A percentile compares a stretch with the other conserved stretches of the same genome.
phyloP scores from a whole-genome alignment of 92 coral and sea anemone genomes.

The Parazoanthus atlanticus region DNA sequence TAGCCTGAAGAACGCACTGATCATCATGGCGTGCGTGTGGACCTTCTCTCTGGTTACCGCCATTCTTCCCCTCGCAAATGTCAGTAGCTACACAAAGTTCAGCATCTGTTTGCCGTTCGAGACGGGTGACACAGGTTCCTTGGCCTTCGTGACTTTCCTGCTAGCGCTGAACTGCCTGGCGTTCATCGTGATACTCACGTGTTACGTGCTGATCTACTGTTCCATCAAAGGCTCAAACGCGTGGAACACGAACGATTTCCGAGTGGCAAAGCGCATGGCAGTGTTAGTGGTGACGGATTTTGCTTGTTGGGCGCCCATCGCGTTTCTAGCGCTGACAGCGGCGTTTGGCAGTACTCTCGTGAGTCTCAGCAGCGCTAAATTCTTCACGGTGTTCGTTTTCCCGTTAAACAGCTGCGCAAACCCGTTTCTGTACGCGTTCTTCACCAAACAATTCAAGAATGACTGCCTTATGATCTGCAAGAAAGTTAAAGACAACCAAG shows the following conservation, averaged over 20 bases:
- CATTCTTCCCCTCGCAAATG: slow-evolving; percentile 72
- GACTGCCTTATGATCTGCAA: slow-evolving; percentile 82
- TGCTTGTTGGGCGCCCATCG: slow-evolving; percentile 96
- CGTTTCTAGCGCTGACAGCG: slow-evolving; percentile 83
- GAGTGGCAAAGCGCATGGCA: slow-evolving; percentile 95
- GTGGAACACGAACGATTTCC: slow-evolving; percentile 95
- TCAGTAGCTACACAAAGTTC: slow-evolving; percentile 88
- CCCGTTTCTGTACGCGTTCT: slow-evolving; percentile 94
- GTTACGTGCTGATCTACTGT: slow-evolving; percentile 83
- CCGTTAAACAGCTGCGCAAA: slow-evolving; percentile 96
- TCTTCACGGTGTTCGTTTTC: slow-evolving; percentile 87
- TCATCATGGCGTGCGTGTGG: slow-evolving; percentile 91
- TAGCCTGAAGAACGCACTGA: slow-evolving; percentile 73
- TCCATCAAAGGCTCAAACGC: slow-evolving; percentile 97
- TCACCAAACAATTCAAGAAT: slow-evolving; percentile 89
- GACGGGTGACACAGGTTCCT: slow-evolving; percentile 74
- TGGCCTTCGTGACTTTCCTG: slow-evolving; percentile 76
- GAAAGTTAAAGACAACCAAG: slow-evolving; percentile 70
- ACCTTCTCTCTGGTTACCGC: slow-evolving; percentile 73
- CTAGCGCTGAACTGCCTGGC: slow-evolving; percentile 77
- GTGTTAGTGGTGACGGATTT: slow-evolving; percentile 92
- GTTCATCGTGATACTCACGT: slow-evolving; percentile 81
- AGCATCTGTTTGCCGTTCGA: slow-evolving; percentile 97
- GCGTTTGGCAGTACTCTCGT: slow-evolving; percentile 88
- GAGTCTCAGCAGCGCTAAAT: slow-evolving; percentile 84